Conservation (phyloP, 23 tunicate genomes). For the Ciona savignyi region DNA sequence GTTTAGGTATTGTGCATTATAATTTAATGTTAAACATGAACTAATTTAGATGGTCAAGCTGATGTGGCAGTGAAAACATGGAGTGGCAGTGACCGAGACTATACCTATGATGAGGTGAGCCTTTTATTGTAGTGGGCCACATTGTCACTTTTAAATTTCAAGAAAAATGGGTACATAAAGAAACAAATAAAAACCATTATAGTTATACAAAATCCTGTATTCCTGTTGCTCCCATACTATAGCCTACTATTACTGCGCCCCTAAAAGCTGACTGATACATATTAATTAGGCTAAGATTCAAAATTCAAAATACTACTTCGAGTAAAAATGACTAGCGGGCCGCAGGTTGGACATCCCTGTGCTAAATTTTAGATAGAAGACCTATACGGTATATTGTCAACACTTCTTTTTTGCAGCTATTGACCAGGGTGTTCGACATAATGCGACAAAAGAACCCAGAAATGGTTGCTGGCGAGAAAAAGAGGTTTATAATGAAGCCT, state of each 20-base stretch:
- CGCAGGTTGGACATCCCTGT: neutral
- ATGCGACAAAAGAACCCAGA: constrained; percentile 89
- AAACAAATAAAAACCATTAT: too few relatives aligned
- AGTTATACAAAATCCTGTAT: too few relatives aligned
- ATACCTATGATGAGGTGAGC: constrained; percentile 75
- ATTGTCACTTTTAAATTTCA: too few relatives aligned
- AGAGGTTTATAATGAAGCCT: constrained; percentile 85
- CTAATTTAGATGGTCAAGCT: neutral
- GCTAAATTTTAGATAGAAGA: neutral
- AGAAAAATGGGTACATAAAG: too few relatives aligned
- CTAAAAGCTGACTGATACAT: too few relatives aligned
- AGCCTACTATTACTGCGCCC: too few relatives aligned
- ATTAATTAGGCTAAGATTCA: too few relatives aligned
- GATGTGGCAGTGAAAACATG: constrained; percentile 21
- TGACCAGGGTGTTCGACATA: constrained; percentile 79
- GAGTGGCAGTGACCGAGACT: constrained; percentile 62
- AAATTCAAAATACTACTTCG: too few relatives aligned
- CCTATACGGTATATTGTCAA: too few relatives aligned
- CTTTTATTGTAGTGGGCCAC: neutral
- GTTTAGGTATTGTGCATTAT: neutral
- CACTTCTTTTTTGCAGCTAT: constrained; percentile 42
- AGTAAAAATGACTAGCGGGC: too few relatives aligned
- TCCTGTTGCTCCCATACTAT: too few relatives aligned
- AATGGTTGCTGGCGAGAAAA: constrained; percentile 78
- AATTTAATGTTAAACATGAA: neutral